phyloP scores from a whole-genome alignment of 1,140 invertebrate genomes.

The Atta colombica region DNA sequence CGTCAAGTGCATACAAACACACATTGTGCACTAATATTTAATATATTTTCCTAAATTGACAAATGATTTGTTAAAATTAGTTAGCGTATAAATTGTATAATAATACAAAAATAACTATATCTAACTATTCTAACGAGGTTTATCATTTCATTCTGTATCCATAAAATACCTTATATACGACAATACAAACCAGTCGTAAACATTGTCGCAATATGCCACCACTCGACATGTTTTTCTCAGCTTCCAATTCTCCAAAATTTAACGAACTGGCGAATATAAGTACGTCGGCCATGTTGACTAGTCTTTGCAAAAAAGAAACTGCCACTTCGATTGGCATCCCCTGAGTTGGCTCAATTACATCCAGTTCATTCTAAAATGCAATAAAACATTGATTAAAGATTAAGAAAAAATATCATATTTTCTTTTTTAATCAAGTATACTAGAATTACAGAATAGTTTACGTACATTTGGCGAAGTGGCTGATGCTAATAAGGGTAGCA shows the following conservation, averaged over 20 bases:
- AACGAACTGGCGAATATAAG: constrained; percentile 98
- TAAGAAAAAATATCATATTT: constrained; percentile 26
- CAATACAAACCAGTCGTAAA: constrained; percentile 94
- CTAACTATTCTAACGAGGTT: constrained; percentile 42
- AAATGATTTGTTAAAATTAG: constrained; percentile 5
- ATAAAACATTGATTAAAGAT: constrained; percentile 64
- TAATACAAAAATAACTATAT: constrained; percentile 32
- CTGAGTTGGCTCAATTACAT: constrained; percentile 99
- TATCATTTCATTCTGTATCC: constrained; percentile 24
- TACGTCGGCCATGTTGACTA: constrained; percentile 99
- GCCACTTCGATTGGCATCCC: constrained; percentile 99
- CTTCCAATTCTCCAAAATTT: constrained; percentile 99
- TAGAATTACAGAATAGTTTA: constrained; percentile 61
- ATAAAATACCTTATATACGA: constrained; percentile 52
- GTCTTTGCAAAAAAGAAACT: constrained; percentile 97
- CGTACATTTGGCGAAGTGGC: constrained; percentile 99
- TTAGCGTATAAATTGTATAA: constrained; percentile 10
- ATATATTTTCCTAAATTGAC: constrained; percentile 29
- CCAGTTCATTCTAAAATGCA: constrained; percentile 95
- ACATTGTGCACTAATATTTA: constrained; percentile 38
- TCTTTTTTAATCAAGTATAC: neutral
- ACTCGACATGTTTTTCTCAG: constrained; percentile 99
- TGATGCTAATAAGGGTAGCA: constrained; percentile 98
- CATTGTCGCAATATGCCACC: constrained; percentile 99
- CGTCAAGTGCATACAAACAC: constrained; percentile 33